Base-by-base conservation (phyloP, 2,113 vertebrate genomes). In the Galbula dea region DNA sequence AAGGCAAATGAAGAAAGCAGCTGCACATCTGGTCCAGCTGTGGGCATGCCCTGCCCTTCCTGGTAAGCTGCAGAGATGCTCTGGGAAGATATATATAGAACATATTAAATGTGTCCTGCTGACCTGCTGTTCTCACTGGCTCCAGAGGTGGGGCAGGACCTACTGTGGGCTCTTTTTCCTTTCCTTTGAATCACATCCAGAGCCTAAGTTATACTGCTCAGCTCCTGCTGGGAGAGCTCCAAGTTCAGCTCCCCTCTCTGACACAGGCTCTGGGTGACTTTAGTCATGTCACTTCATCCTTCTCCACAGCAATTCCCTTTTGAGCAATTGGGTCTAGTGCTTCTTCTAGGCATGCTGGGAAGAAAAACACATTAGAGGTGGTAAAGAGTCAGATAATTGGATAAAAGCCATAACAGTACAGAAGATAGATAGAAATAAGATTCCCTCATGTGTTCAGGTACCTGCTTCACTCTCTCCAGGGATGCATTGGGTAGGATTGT, bases 301-400 rank as follows among this genome's bases (percentile, higher is more conserved):
- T 58, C 68, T 68, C 41, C 68, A 54, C 37, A 82, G 66, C 59
- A 89, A 63, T 71, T 90, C 51, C 61, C 62, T 37, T 69, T 48
- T 4, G 5, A 66, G 27, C 58, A 76, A 3, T 12, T 45, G 14
- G 36, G 27, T 76, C 24, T 41, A 61, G 32, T 46, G 48, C 37
- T 89, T 48, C 71, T 92, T 48, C 39, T 11, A 45, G 76, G 72
- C 43, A 54, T 61, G 36, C 68, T 89, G 85, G 29, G 63, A 91
- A 90, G 74, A 65, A 81, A 89, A 92, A 72, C 71, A 65, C 66
- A 86, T 75, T 83, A 61, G 15, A 78, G 61, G 41, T 61, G 55
- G 84, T 52, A 88, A 94, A 91, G 94, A 89, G 62, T 55, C 71
- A 48, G 86, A 20, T 81, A 93, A 95, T 41, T 54, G 72, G 89